Evolutionary conservation across 1,140 invertebrate species (phyloP), one percentile per base, ranked within the genome.

Genomic region (Drosophila erecta): DNA sequence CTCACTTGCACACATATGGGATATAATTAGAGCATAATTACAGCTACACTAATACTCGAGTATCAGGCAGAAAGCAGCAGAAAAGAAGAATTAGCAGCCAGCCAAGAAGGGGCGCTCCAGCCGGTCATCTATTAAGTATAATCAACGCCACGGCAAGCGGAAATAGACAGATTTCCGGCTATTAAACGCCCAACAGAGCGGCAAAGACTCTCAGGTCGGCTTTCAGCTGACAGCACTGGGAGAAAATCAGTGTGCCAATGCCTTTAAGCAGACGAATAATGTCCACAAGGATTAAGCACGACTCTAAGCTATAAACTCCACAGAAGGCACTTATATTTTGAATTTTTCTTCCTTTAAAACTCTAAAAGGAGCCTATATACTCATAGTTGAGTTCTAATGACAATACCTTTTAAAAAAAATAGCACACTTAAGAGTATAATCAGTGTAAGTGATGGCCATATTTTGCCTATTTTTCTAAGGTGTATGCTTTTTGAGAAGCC

Each of bases 1-100:
- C 30, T 17, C 15, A 15, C 15, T 2, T 6, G 15, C 59, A 73
- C 44, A 61, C 44, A 73, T 53, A 54, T 66, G 54, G 72, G 65
- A 73, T 90, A 89, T 89, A 89, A 89, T 89, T 89, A 84, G 84
- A 90, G 80, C 84, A 89, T 89, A 89, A 89, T 89, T 89, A 89
- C 67, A 87, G 79, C 67, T 74, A 69, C 64, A 69, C 79, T 87
- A 83, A 86, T 87, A 89, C 83, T 87, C 71, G 71, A 86, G 83
- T 83, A 72, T 72, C 83, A 64, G 77, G 70, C 66, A 64, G 67
- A 79, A 79, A 79, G 71, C 59, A 60, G 58, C 65, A 79, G 70
- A 89, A 73, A 79, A 83, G 83, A 86, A 76, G 65, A 76, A 86
- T 89, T 83, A 79, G 84, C 83, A 72, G 84, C 46, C 33, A 41